Evolutionary conservation across 2,113 vertebrate species (phyloP).

Genomic region (Zosterops pallidus): DNA sequence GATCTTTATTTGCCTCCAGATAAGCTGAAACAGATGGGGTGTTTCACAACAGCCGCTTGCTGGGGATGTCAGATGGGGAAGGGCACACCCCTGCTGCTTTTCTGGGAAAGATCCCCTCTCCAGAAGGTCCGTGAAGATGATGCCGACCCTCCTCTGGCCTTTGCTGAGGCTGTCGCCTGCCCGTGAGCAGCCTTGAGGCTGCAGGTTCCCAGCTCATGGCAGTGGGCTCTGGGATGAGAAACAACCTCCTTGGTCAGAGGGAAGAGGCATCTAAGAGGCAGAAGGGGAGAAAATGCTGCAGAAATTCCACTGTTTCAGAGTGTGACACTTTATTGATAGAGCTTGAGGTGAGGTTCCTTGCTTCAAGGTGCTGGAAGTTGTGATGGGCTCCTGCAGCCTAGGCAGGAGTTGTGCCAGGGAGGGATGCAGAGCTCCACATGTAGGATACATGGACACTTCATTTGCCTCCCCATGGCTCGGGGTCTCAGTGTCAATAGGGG

Average conservation of each 20-base stretch:
- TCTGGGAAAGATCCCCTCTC: slow-evolving; percentile 49
- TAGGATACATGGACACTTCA: not conserved
- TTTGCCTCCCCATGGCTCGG: accelerated
- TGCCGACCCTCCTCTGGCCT: not conserved
- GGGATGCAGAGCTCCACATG: not conserved
- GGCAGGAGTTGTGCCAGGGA: not conserved
- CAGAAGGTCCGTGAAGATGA: not conserved
- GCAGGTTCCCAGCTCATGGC: not conserved
- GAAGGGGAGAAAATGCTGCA: not conserved
- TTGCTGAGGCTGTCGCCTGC: accelerated
- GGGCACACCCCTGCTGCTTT: slow-evolving; percentile 53
- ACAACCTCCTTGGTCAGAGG: not conserved
- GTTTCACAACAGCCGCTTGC: slow-evolving; percentile 56
- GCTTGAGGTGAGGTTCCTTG: not conserved
- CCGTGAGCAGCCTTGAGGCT: not conserved
- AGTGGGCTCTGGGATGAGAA: not conserved
- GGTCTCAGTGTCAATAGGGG: not conserved
- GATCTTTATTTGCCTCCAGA: slow-evolving; percentile 62
- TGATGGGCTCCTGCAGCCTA: not conserved
- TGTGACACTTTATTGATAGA: not conserved
- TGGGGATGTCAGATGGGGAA: slow-evolving; percentile 56
- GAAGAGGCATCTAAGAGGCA: not conserved
- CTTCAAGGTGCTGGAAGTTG: not conserved
- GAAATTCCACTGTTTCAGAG: not conserved
- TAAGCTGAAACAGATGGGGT: slow-evolving; percentile 64